Evolutionary conservation across 2,888 invertebrate genomes (phyloP), one percentile per base, ranked within the genome.

Genomic region (Thecocarcelia acutangulata): DNA sequence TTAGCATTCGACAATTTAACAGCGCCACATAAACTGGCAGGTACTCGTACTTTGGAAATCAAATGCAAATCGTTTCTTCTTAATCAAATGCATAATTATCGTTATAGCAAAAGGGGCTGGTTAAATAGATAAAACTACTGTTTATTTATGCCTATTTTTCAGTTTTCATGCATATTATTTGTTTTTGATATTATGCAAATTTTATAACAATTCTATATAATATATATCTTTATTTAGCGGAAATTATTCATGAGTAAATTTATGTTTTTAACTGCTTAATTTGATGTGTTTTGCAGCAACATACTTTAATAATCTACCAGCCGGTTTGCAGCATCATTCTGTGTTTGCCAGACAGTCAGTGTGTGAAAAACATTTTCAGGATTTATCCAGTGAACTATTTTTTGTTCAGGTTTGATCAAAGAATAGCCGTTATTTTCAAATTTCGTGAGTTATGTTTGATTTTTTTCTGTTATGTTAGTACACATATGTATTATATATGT

Each of bases 171-270:
- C n/a, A 17, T 46, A 44, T 58, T 56, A 17, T 63, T 63, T 63
- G 52, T 19, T 46, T 73, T 63, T 19, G 15, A 73, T 63, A 63
- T 73, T 73, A 54, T 73, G 19, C 8, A 33, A 59, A 56, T 61
- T 40, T 40, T 42, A 24, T 50, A 59, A 72, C 33, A 61, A 28
- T 72, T 28, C 17, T 21, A 44, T 33, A n/a, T 46, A 63, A 63
- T 46, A 63, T 44, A 63, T 46, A 63, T 44, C 33, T 73, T 21
- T 73, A 21, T 63, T 73, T 46, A 46, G 12, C 33, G 42, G 24
- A 24, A 44, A 61, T 61, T 61, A 52, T 42, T 72, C 44, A 11
- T 33, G 19, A 52, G 17, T 33, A 61, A 72, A 13, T 50, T 15
- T 48, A 33, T 61, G 61, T 61, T 19, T n/a, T 61, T 24, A 19